A percentile compares a stretch with the other conserved stretches of the same genome.
These are phyloP conservation scores for Oscheius onirici DNA, from an alignment of 2,888 invertebrate genomes.

Conservation along the genomic window DNA sequence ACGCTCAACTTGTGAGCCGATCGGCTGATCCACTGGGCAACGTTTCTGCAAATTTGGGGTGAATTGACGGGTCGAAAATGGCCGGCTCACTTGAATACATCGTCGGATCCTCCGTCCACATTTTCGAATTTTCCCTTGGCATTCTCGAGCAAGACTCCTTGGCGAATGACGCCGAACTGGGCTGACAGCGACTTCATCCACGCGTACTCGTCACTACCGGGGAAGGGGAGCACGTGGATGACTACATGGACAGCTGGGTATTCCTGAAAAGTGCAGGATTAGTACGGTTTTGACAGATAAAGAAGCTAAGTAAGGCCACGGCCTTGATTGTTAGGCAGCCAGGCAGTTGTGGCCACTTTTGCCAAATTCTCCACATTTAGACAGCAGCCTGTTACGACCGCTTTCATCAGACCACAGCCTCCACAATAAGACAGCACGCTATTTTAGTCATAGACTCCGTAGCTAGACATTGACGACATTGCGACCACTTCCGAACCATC, in stretches of 20 bases:
- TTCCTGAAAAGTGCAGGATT: constrained; percentile 36
- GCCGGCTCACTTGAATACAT: constrained; percentile 44
- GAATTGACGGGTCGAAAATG: background rate
- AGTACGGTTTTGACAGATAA: no score
- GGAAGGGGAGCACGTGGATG: constrained; percentile 63
- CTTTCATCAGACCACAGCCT: no score
- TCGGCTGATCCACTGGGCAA: constrained; percentile 33
- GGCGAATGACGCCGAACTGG: constrained; percentile 59
- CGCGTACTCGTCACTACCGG: constrained; percentile 59
- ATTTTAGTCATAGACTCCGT: background rate
- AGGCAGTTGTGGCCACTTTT: no score
- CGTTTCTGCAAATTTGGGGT: constrained; percentile 20
- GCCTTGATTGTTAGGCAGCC: no score
- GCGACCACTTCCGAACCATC: background rate
- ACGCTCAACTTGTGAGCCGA: constrained; percentile 19
- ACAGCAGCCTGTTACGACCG: no score
- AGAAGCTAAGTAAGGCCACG: no score
- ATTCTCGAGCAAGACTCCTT: constrained; percentile 66
- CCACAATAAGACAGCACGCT: no score
- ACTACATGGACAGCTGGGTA: constrained; percentile 59
- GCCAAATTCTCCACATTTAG: no score
- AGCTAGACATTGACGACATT: background rate
- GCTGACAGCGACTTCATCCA: constrained; percentile 58
- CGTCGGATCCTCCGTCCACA: constrained; percentile 23
- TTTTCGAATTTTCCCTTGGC: constrained; percentile 4